Base-by-base conservation (phyloP, 2,113 vertebrate genomes). In the Pseudorhombus dupliciocellatus region DNA sequence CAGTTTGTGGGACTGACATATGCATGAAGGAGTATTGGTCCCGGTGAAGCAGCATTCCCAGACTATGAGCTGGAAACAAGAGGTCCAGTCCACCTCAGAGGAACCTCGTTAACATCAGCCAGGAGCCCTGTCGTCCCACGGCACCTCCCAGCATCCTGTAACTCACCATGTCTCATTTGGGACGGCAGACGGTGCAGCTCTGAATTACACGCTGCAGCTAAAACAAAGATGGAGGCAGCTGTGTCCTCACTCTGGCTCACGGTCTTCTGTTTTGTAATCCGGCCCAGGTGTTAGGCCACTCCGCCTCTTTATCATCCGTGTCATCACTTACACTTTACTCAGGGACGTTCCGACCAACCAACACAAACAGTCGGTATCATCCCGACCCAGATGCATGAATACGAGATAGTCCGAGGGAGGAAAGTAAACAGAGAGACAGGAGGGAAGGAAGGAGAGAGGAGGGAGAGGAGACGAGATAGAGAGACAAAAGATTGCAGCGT, bases 1-100 rank as follows among this genome's bases (percentile, higher is more conserved):
- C 42, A 28, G 51, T 61, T 66, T 48, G 76, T 30, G 24, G 53
- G 44, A 79, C 60, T 70, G 81, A 87, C 69, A 74, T 79, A 81
- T 67, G 77, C 74, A 83, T 84, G 77, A 79, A 77, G 60, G 57
- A 85, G 70, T 63, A 79, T 54, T 24, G 6, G 71, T 88, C 71
- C 83, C 72, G 44, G 59, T 70, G 70, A 89, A 80, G 74, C 70
- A 67, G 73, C 88, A 88, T 91, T 90, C 89, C 87, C 72, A 90
- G 86, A 90, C 87, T 75, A 85, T 87, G 89, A 88, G 79, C 79
- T 85, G 60, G 84, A 89, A 83, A 79, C 9, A 1, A 77, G 70
- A 75, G 61, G 80, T 81, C 22, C 69, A 72, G 40, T 76, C 66
- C 24, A 70, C 31, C 73, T 50, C 46, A 7, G 46, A n/a, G 46